Conservation (phyloP, 2,888 invertebrate species). For the Ischnus inquisitorius region DNA sequence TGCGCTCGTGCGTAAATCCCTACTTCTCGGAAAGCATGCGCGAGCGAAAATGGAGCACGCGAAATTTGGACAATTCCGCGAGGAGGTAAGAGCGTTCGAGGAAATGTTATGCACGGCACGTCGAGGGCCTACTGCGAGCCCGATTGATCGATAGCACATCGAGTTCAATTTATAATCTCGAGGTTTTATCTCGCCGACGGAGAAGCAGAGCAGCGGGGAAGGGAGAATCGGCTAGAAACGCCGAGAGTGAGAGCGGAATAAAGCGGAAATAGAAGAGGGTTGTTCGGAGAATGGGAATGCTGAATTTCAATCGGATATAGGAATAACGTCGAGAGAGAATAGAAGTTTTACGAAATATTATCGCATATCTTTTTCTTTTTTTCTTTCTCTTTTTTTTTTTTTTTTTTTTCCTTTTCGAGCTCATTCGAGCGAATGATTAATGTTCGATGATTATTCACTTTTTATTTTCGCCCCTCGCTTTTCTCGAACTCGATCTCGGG, state of each 20-base stretch:
- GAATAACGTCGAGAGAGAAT: not conserved
- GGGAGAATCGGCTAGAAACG: not conserved
- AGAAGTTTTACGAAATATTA: constrained; percentile 12
- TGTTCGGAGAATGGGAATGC: constrained; percentile 19
- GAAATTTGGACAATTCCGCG: constrained; percentile 48
- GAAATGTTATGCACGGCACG: constrained; percentile 55
- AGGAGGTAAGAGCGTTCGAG: constrained; percentile 26
- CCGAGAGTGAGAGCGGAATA: not conserved
- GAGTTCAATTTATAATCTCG: constrained; percentile 57
- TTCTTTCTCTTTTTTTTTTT: not conserved
- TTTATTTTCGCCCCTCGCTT: constrained; percentile 14
- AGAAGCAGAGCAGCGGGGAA: constrained; percentile 12
- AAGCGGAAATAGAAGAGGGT: constrained; percentile 25
- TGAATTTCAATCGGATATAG: constrained; percentile 14
- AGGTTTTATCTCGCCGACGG: constrained; percentile 26
- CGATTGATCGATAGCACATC: constrained; percentile 64
- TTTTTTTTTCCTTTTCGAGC: too few species aligned
- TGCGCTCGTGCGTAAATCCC: not conserved
- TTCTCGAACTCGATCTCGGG: not conserved
- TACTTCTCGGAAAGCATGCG: not conserved
- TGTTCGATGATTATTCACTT: constrained; percentile 20
- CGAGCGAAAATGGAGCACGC: not conserved
- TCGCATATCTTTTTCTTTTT: not conserved
- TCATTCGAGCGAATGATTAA: constrained; percentile 27
- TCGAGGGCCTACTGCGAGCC: constrained; percentile 33